Conservation (phyloP, 2,888 invertebrate species). For the Caenorhabditis angaria region DNA sequence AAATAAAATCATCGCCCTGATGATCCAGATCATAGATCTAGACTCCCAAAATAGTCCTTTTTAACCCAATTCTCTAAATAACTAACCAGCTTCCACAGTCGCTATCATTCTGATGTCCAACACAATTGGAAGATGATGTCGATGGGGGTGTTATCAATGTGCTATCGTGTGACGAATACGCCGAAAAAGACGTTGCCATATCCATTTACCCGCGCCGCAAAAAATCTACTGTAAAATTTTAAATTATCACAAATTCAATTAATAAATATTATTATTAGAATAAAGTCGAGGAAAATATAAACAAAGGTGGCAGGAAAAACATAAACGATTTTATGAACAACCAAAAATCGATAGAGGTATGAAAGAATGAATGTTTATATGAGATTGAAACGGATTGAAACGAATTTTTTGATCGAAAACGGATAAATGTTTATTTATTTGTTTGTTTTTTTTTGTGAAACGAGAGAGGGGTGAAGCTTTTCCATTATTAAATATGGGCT, state of each 20-base stretch:
- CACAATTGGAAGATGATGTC: slow-evolving; percentile 28
- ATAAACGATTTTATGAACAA: neutral
- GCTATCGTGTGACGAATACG: slow-evolving; percentile 1
- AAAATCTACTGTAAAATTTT: neutral
- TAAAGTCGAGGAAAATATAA: neutral
- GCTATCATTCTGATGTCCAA: slow-evolving; percentile 30
- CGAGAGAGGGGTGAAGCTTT: no score
- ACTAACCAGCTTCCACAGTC: slow-evolving; percentile 53
- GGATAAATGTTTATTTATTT: neutral
- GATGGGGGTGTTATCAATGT: slow-evolving; percentile 40
- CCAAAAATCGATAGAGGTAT: neutral
- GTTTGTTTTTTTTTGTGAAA: neutral
- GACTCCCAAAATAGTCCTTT: no score
- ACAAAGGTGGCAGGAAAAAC: neutral
- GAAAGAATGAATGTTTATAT: slow-evolving; percentile 1
- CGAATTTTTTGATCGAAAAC: neutral
- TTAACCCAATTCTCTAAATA: neutral
- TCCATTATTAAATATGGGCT: neutral
- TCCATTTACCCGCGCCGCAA: neutral
- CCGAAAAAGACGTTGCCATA: slow-evolving; percentile 10
- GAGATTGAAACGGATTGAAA: neutral
- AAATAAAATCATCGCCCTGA: no score
- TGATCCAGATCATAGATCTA: no score
- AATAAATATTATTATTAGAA: neutral
- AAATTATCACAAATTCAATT: no score